Evolutionary conservation across 2,797 vertebrate species (phyloP), one percentile per base, ranked within the genome.

Genomic region (Pangasius sanitwongsei): DNA sequence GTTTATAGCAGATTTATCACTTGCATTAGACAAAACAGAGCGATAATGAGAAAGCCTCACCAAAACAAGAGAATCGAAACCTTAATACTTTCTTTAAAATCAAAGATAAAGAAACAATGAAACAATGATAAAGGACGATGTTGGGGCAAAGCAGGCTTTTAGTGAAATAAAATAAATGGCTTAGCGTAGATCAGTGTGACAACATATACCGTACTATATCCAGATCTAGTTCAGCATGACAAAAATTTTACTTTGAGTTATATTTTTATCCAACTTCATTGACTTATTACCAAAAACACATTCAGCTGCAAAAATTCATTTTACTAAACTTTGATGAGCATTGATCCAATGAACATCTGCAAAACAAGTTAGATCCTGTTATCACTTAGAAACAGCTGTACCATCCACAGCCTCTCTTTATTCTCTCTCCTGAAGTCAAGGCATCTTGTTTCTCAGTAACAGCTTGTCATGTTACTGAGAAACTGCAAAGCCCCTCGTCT

Each of bases 11-110:
- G 83, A 53, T 37, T 13, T 13, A 37, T 25, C 63, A 85, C n/a
- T 7, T 70, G 48, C 12, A 37, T 55, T 70, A 57, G 83, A 55
- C 83, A 85, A 85, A 85, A 37, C 50, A 57, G 48, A 50, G 18
- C 6, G 65, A 37, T 72, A 55, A 84, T 37, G 48, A 85, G 31
- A 67, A 72, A 55, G 7, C 15, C 2, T 31, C 15, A 69, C 31
- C n/a, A 37, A 85, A 55, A 69, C 44, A 85, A 55, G 18, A 70
- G n/a, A 9, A 53, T 25, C 16, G 23, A 50, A 69, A 63, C 59
- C 37, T 80, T 20, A 80, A 53, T 50, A 74, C 12, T 20, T 44
- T 44, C 70, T 23, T 81, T 63, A n/a, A 25, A 41, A 83, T 25
- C 23, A 28, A 20, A 5, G 6, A 31, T 31, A 65, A 31, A 67